Evolutionary conservation across 1,140 invertebrate species (phyloP), one percentile per base, ranked within the genome.

Genomic region (Scaptodrosophila lebanonensis): DNA sequence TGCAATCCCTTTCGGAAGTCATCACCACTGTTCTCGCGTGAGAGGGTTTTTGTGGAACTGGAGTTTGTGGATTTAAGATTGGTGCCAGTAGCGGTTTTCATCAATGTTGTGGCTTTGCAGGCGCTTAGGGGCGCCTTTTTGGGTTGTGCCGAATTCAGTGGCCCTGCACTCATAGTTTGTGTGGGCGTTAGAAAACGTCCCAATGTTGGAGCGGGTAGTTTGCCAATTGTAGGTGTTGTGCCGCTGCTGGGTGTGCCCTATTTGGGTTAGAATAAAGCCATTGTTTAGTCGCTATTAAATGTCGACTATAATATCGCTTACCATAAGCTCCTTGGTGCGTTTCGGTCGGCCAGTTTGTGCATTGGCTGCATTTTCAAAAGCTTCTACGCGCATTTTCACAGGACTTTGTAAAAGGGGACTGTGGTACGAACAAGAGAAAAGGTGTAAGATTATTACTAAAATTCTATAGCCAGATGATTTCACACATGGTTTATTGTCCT

Each of bases 381-480:
- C 91, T 58, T 91, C 88, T 0, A 91, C 90, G 13, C 89, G 88
- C 67, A 90, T 89, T 59, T 91, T 91, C 13, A 91, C 88, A 0
- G 90, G 90, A 54, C 90, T 90, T 42, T 89, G 89, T 1, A 88
- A 83, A 45, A 89, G 90, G 2, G 91, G 90, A 87, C 90, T 91
- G 30, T 88, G 89, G 3, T 6, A 57, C 72, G 35, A 9, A 32
- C 2, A 40, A 2, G 18, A 18, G n/a, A n/a, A 48, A 1, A 30
- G 17, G 1, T 1, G 11, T 39, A 32, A 17, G n/a, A n/a, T 11
- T 2, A 45, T 18, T 13, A 25, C 1, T 15, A 3, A 12, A 3
- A 5, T 6, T 7, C 1, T 4, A 0, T 6, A 0, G 1, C 1
- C 11, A 5, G 6, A 13, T 2, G 3, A 25, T 25, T 25, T 3